These are phyloP conservation scores for Solenopsis fugax DNA, from an alignment of 1,140 invertebrate genomes.

Conservation along the genomic window DNA sequence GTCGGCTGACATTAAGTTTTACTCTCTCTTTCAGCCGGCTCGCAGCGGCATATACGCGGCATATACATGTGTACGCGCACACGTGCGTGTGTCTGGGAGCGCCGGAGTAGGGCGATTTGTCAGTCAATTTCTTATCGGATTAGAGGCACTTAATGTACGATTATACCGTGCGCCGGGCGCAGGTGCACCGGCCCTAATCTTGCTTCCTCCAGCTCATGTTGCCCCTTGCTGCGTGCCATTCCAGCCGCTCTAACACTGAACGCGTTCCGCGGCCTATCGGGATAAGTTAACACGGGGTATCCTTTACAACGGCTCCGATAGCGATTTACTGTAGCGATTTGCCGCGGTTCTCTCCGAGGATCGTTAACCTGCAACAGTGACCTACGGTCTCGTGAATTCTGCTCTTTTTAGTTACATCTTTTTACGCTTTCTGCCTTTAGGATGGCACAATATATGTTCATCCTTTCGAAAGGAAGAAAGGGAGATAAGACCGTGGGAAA, in stretches of 20 bases:
- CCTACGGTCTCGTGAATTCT: constrained; percentile 20
- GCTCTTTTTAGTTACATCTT: constrained; percentile 40
- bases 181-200: constrained; percentile 71
- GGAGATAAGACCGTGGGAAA: background rate
- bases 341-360: constrained; percentile 43
- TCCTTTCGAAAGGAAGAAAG: background rate
- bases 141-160: constrained; percentile 75
- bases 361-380: constrained; percentile 51
- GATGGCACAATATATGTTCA: background rate
- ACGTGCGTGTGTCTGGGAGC: constrained; percentile 37
- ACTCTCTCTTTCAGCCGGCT: constrained; percentile 68
- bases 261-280: constrained; percentile 64
- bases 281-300: constrained; percentile 55
- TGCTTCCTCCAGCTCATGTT: constrained; percentile 62
- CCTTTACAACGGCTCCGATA: constrained; percentile 61
- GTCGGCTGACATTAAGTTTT: constrained; percentile 71
- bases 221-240: constrained; percentile 68
- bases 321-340: constrained; percentile 59
- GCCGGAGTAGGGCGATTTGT: constrained; percentile 76
- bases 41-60: constrained; percentile 11
- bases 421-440: constrained; percentile 22
- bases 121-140: constrained; percentile 80
- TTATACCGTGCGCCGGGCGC: constrained; percentile 64
- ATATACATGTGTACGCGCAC: constrained; percentile 8
- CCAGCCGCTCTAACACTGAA: constrained; percentile 56